Evolutionary conservation across 2,888 invertebrate species (phyloP).

Genomic region (Andrena haemorrhoa): DNA sequence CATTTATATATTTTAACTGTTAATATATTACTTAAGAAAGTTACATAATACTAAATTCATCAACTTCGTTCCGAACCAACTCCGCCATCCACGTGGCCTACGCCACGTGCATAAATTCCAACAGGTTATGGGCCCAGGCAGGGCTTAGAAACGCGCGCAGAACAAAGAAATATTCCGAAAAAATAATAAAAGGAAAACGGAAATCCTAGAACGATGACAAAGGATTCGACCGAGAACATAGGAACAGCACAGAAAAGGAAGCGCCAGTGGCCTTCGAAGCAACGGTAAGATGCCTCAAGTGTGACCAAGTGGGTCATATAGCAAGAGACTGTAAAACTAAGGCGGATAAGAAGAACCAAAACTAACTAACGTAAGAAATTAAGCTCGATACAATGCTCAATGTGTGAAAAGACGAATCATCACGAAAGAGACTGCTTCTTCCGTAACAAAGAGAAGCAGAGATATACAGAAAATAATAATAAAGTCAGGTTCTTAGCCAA

Average conservation of each 20-base stretch:
- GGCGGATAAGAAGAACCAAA: background rate
- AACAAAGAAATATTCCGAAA: too few relatives aligned
- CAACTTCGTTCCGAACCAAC: too few relatives aligned
- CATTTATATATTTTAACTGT: too few relatives aligned
- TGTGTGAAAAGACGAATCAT: background rate
- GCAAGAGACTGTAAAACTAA: background rate
- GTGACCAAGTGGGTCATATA: background rate
- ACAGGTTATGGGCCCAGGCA: too few relatives aligned
- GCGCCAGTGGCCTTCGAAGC: background rate
- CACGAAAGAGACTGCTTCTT: background rate
- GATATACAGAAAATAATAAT: background rate
- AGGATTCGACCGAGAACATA: too few relatives aligned
- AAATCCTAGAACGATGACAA: too few relatives aligned
- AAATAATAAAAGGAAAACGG: too few relatives aligned
- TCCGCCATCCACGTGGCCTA: too few relatives aligned
- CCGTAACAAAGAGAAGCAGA: background rate
- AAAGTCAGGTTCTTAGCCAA: background rate
- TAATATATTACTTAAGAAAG: too few relatives aligned
- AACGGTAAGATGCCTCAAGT: slow-evolving; percentile 6
- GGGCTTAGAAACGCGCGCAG: too few relatives aligned
- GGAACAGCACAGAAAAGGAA: background rate
- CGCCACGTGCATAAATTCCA: too few relatives aligned
- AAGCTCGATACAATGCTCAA: background rate
- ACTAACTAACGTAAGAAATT: background rate
- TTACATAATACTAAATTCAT: too few relatives aligned